These are phyloP conservation scores for Labeo calbasu DNA, from an alignment of 2,797 vertebrate genomes.

Conservation along the genomic window DNA sequence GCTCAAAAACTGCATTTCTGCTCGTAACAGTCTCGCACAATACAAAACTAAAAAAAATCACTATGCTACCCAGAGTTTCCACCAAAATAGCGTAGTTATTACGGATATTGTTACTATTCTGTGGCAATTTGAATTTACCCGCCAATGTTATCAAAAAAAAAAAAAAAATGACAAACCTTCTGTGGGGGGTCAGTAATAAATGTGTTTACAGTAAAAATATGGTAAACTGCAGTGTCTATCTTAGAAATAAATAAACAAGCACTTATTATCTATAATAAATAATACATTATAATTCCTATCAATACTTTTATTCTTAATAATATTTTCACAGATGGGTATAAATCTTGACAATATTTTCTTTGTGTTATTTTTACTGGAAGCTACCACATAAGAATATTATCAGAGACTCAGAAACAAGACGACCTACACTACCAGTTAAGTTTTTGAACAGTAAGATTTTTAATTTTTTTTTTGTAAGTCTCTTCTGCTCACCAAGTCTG, in stretches of 20 bases:
- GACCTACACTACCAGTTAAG: too few relatives aligned
- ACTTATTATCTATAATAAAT: neutral
- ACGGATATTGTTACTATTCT: neutral
- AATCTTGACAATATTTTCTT: neutral
- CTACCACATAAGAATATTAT: neutral
- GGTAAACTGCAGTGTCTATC: neutral
- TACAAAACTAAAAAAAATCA: neutral
- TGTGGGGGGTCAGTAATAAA: neutral
- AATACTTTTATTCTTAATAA: neutral
- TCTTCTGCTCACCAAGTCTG: too few relatives aligned
- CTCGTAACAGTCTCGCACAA: neutral
- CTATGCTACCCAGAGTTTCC: neutral
- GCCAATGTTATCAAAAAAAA: neutral
- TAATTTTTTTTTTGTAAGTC: too few relatives aligned
- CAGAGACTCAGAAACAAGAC: neutral
- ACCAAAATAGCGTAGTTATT: neutral
- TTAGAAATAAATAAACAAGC: neutral
- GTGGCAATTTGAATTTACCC: neutral
- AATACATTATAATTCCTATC: neutral
- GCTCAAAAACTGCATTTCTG: neutral
- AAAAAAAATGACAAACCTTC: neutral
- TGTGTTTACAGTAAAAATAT: neutral
- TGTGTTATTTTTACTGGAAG: neutral
- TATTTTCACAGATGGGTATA: neutral
- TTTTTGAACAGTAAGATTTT: too few relatives aligned